Evolutionary conservation across 1,140 invertebrate species (phyloP).

Genomic region (Lepidurus arcticus): DNA sequence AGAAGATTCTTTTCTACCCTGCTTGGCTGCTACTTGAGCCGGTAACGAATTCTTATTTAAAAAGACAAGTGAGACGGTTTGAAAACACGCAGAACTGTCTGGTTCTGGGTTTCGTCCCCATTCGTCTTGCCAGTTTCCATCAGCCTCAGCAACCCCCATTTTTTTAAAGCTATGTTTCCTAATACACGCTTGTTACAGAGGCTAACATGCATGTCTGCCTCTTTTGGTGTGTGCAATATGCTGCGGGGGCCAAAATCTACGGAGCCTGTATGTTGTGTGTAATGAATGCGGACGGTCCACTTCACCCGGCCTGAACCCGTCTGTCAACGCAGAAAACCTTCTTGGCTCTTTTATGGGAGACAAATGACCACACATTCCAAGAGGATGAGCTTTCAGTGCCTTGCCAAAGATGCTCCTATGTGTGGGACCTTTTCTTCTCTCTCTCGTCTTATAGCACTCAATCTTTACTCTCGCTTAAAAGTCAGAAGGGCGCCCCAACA

Average conservation of each 20-base stretch:
- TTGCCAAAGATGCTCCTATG: conserved; percentile 5
- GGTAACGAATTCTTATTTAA: background rate
- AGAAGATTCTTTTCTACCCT: background rate
- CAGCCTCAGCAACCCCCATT: background rate
- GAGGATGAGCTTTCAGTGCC: conserved; percentile 16
- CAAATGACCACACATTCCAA: conserved; percentile 18
- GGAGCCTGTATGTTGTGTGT: conserved; percentile 10
- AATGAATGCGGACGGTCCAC: conserved; percentile 17
- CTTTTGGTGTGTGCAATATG: conserved; percentile 10
- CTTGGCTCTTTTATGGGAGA: conserved; percentile 8
- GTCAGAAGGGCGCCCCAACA: background rate
- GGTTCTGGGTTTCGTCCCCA: conserved; percentile 6
- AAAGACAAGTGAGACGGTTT: conserved; percentile 8
- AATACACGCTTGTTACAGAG: background rate
- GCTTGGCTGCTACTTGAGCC: background rate
- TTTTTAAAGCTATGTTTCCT: background rate
- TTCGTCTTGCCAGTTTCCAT: background rate
- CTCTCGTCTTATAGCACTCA: background rate
- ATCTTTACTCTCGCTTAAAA: background rate
- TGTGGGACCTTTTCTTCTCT: background rate
- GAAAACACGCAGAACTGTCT: conserved; percentile 6
- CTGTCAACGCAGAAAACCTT: conserved; percentile 15
- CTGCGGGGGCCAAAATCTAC: background rate
- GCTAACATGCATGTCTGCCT: conserved; percentile 14
- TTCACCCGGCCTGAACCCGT: conserved; percentile 20